Evolutionary conservation across 1,140 invertebrate genomes (phyloP), one percentile per base, ranked within the genome.

Genomic region (Drosophila ananassae): DNA sequence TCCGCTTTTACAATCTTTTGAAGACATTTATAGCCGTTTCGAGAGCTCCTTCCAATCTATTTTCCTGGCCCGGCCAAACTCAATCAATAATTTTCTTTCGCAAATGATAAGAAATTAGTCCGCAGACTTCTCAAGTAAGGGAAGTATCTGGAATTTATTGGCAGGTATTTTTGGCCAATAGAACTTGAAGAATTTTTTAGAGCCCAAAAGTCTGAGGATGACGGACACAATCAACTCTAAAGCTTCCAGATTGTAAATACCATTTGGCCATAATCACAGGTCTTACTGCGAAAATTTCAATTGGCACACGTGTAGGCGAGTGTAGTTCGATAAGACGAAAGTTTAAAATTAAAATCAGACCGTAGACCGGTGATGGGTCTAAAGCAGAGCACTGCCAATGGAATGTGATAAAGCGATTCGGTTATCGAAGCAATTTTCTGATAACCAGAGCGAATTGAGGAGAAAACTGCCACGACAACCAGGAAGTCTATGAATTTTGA

Each of bases 391-490:
- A 21, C 3, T 53, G 50, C 39, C 32, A 3, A 39, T 47, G 66
- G 50, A 48, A 48, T 69, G 63, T 69, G 67, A 69, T 69, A 69
- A 69, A 69, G 64, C 56, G 51, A 60, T 72, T 53, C 50, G 39
- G 55, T 78, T 78, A 78, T 78, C 75, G 53, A 8, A 46, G 54
- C 13, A 30, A 78, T 77, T 64, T 64, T 78, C 54, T 78, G 75
- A 78, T 78, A 78, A 73, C 75, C 47, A 34, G 13, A 79, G 67
- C 17, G 10, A 34, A 22, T 34, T n/a, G 30, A 32, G 22, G 34
- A 8, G 55, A 37, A 39, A 46, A 71, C 12, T 64, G 71, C 58
- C 59, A 56, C 51, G 59, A 73, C 59, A 64, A 63, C 51, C 51
- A 73, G 69, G 69, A 73, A 73, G 71, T 73, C 12, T 50, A 12